Evolutionary conservation across 2,888 invertebrate species (phyloP).

Genomic region (Parascotia fuliginaria): DNA sequence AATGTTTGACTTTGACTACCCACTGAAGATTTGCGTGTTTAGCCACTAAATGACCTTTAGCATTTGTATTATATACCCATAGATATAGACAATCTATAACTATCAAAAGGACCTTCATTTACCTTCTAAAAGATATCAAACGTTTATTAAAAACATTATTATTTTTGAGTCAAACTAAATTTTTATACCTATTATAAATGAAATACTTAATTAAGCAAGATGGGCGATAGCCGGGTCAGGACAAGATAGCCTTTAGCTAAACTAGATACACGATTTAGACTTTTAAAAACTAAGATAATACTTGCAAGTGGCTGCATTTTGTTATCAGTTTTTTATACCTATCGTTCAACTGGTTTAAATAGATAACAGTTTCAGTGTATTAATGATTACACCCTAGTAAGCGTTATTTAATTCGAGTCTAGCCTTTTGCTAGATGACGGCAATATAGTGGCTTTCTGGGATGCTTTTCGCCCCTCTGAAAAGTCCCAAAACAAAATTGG

Average conservation of each 20-base stretch:
- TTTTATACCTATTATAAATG: constrained; percentile 6
- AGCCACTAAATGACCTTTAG: too few species aligned
- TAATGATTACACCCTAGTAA: too few species aligned
- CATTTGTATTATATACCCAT: neutral
- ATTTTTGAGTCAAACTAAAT: constrained; percentile 7
- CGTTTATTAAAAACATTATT: constrained; percentile 13
- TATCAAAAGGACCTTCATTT: constrained; percentile 16
- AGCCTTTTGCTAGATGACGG: too few species aligned
- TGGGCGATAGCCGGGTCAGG: constrained; percentile 47
- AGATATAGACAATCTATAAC: constrained; percentile 18
- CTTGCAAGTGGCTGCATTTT: constrained; percentile 20
- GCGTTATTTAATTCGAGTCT: too few species aligned
- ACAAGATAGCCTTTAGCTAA: constrained; percentile 38
- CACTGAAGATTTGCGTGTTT: too few species aligned
- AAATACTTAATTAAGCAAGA: constrained; percentile 28
- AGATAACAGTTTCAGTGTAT: too few species aligned
- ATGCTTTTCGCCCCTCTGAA: too few species aligned
- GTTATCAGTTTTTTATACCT: too few species aligned
- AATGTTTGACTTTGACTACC: too few species aligned
- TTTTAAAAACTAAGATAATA: constrained; percentile 45
- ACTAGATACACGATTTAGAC: constrained; percentile 63
- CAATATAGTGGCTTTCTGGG: too few species aligned
- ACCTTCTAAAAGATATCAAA: constrained; percentile 13
- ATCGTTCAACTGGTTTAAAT: too few species aligned
- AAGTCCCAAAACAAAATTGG: too few species aligned